phyloP scores from a whole-genome alignment of 2,888 invertebrate genomes.

The Eristalinus sepulchralis region DNA sequence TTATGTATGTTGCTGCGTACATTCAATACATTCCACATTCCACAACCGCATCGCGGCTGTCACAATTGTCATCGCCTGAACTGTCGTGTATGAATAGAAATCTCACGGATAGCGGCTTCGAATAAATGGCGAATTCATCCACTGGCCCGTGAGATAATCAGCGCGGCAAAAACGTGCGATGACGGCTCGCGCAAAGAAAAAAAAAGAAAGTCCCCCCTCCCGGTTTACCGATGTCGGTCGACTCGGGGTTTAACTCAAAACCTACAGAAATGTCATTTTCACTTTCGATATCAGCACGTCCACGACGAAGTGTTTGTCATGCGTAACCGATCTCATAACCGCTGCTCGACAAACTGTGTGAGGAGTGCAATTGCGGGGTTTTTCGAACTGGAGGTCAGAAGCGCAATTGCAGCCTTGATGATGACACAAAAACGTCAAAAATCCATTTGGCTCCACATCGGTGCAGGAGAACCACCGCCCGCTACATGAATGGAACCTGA shows the following conservation, averaged over 20 bases:
- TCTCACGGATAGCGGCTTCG: constrained; percentile 15
- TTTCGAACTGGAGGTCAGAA: background rate
- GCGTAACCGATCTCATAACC: background rate
- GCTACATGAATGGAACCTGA: background rate
- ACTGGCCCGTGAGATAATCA: background rate
- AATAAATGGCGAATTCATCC: constrained; percentile 38
- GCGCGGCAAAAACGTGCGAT: background rate
- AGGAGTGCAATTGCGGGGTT: no score
- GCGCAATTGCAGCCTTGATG: background rate
- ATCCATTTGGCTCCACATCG: background rate
- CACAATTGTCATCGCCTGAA: background rate
- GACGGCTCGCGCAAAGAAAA: background rate
- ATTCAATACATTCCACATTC: background rate
- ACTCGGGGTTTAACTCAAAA: background rate
- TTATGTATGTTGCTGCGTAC: background rate
- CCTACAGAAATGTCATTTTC: constrained; percentile 63
- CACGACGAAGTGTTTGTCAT: background rate
- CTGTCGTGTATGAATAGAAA: constrained; percentile 43
- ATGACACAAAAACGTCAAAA: background rate
- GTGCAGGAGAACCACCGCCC: background rate
- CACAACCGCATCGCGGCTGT: background rate
- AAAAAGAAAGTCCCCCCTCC: background rate
- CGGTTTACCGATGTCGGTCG: background rate
- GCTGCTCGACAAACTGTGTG: background rate
- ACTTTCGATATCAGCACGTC: constrained; percentile 62